Percentiles rank a stretch among this genome's conserved stretches.
These are phyloP conservation scores for Perizoma flavofasciatum DNA, from an alignment of 2,888 invertebrate species.

Conservation along the genomic window DNA sequence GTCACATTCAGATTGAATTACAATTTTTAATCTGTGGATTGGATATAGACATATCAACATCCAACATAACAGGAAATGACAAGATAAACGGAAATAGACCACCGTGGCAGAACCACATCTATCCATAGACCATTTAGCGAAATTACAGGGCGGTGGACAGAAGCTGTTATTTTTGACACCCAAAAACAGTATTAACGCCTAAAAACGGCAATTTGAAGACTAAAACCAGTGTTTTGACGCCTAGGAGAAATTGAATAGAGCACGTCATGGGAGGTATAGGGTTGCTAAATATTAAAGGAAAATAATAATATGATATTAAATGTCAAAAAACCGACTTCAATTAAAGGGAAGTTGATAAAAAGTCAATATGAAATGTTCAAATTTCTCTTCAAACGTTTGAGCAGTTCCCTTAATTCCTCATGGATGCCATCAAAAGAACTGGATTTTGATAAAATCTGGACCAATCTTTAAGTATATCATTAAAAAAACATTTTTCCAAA, in stretches of 20 bases:
- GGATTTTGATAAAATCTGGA: no score
- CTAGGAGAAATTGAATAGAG: slow-evolving; percentile 11
- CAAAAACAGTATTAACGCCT: slow-evolving; percentile 16
- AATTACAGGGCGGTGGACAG: slow-evolving; percentile 69
- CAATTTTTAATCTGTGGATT: no score
- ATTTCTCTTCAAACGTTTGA: no score
- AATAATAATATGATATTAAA: no score
- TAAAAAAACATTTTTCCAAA: no score
- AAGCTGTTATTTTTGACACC: slow-evolving; percentile 61
- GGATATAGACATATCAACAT: slow-evolving; percentile 2
- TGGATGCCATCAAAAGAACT: no score
- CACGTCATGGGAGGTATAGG: slow-evolving; percentile 27
- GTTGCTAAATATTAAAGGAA: not conserved
- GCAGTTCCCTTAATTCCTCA: no score
- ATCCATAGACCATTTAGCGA: slow-evolving; percentile 58
- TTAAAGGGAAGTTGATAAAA: no score
- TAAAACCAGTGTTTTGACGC: slow-evolving; percentile 19
- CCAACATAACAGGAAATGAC: slow-evolving; percentile 33
- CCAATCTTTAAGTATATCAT: no score
- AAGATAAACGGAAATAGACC: slow-evolving; percentile 50
- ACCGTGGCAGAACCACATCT: slow-evolving; percentile 40
- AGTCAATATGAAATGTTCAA: no score
- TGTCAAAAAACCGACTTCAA: no score
- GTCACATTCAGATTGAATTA: not conserved
- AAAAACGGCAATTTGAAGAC: slow-evolving; percentile 19